Conservation (phyloP, 2,113 vertebrate genomes). For the Melanotaenia duboulayi region DNA sequence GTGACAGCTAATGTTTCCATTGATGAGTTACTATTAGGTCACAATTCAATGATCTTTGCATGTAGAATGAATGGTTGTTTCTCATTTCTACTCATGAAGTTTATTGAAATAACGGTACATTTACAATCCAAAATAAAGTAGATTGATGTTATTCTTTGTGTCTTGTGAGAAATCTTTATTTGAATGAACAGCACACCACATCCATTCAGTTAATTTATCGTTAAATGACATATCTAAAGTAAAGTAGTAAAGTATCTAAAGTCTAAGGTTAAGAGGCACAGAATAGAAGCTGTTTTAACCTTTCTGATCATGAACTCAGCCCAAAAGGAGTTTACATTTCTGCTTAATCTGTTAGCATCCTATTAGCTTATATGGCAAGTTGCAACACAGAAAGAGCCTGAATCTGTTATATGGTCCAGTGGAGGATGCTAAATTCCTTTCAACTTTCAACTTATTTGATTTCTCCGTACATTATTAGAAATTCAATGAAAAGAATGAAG, state of each 20-base stretch:
- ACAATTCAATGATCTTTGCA: background rate
- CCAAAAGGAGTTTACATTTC: background rate
- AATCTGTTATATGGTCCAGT: background rate
- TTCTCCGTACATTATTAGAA: background rate
- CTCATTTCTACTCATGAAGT: background rate
- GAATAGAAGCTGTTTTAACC: background rate
- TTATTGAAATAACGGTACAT: constrained; percentile 20
- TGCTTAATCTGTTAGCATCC: background rate
- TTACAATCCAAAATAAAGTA: constrained; percentile 62
- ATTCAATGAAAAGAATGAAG: background rate
- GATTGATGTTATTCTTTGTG: background rate
- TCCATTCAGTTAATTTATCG: background rate
- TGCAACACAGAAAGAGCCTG: background rate
- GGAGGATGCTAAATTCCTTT: background rate
- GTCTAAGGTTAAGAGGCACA: background rate
- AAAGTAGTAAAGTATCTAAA: too few species aligned
- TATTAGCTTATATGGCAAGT: background rate
- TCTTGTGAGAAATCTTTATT: constrained; percentile 7
- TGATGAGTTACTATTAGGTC: background rate
- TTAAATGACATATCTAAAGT: too few species aligned
- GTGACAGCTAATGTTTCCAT: constrained; percentile 11
- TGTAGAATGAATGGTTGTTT: background rate
- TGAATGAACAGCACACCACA: background rate
- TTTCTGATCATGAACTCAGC: background rate
- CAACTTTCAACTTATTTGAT: background rate